Evolutionary conservation across 1,140 invertebrate genomes (phyloP).

Genomic region (Bombus huntii): DNA sequence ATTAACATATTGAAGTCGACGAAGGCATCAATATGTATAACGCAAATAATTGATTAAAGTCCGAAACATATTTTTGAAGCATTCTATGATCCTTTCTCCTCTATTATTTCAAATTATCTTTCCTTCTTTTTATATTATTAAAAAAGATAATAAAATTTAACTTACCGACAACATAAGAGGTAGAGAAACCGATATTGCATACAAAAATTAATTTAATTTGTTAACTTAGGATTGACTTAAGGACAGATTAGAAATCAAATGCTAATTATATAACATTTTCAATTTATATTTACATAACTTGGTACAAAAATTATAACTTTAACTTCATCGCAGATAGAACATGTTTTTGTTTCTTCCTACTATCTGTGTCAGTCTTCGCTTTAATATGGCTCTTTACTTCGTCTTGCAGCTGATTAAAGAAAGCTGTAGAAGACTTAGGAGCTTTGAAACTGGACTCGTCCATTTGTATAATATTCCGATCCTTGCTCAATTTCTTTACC

Average conservation of each 20-base stretch:
- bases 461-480: constrained; percentile 85
- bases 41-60: constrained; percentile 52
- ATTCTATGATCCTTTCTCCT: constrained; percentile 37
- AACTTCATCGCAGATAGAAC: constrained; percentile 79
- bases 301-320: constrained; percentile 80
- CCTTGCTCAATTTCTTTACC: constrained; percentile 85
- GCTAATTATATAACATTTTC: background rate
- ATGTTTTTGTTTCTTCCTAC: constrained; percentile 75
- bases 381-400: constrained; percentile 84
- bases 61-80: constrained; percentile 24
- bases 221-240: background rate
- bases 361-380: constrained; percentile 71
- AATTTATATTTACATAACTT: constrained; percentile 33
- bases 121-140: background rate
- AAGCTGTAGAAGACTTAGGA: constrained; percentile 90
- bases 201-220: no score
- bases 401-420: constrained; percentile 92
- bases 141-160: background rate
- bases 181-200: no score
- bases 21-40: constrained; percentile 60
- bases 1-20: constrained; percentile 57
- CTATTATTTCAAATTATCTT: constrained; percentile 18
- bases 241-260: background rate
- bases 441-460: constrained; percentile 82
- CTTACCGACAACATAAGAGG: background rate